Percentiles rank a stretch among this genome's conserved stretches.
Evolutionary conservation across 2,797 vertebrate genomes (phyloP).

Genomic region (Antrozous pallidus): DNA sequence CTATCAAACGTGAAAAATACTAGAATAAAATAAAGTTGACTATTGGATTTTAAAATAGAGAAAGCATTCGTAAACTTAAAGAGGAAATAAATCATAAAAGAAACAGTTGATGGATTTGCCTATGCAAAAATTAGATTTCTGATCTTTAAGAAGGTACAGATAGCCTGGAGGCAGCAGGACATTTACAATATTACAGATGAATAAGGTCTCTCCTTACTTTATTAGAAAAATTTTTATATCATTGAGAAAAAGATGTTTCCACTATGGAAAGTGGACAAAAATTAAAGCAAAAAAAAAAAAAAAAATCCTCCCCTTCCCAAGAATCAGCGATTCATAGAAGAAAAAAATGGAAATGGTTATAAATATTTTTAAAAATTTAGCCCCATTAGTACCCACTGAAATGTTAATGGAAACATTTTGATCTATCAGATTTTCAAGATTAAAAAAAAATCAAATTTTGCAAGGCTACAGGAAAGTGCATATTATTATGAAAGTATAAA

Average conservation of each 20-base stretch:
- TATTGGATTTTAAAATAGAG: background rate
- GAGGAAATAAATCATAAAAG: background rate
- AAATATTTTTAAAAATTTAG: background rate
- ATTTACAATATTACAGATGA: background rate
- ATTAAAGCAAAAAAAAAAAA: background rate
- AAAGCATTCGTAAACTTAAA: constrained; percentile 20
- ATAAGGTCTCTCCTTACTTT: background rate
- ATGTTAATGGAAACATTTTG: background rate
- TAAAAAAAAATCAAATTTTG: background rate
- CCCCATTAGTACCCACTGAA: background rate
- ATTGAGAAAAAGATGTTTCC: background rate
- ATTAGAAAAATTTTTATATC: background rate
- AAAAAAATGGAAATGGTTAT: background rate
- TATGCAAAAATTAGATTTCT: constrained; percentile 21
- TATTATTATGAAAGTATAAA: background rate
- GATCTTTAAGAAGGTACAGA: background rate
- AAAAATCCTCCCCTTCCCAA: background rate
- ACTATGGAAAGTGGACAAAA: background rate
- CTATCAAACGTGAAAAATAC: background rate
- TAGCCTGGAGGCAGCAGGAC: background rate
- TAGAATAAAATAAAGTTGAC: constrained; percentile 10
- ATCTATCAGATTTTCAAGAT: background rate
- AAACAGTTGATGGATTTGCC: background rate
- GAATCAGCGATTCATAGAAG: background rate
- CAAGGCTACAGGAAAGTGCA: background rate